phyloP scores from a whole-genome alignment of 2,888 invertebrate genomes.

The Pasiphila rectangulata region DNA sequence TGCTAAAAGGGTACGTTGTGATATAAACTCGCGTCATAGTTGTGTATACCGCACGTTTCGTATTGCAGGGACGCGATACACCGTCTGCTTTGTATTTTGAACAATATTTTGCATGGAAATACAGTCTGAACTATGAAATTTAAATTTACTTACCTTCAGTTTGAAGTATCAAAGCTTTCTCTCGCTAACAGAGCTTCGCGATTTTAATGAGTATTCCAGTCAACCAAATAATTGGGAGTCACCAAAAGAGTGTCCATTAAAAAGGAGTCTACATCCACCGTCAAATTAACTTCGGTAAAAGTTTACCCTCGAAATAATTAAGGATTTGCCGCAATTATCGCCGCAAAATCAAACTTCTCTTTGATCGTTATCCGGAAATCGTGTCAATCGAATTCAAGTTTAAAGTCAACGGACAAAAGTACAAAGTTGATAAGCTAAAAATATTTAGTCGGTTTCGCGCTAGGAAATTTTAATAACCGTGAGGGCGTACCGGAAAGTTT shows the following conservation, averaged over 20 bases:
- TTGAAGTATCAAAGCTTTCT: slow-evolving; percentile 51
- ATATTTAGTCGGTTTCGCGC: slow-evolving; percentile 51
- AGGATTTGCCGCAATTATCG: slow-evolving; percentile 80
- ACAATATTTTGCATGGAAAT: slow-evolving; percentile 44
- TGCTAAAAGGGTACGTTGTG: slow-evolving; percentile 70
- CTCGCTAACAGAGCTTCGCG: slow-evolving; percentile 49
- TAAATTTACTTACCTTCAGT: slow-evolving; percentile 24
- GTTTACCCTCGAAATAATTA: slow-evolving; percentile 81
- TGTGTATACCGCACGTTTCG: slow-evolving; percentile 38
- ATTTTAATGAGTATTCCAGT: slow-evolving; percentile 73
- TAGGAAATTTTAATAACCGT: slow-evolving; percentile 72
- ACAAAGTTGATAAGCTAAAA: slow-evolving; percentile 40
- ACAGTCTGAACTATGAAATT: slow-evolving; percentile 34
- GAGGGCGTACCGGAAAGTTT: slow-evolving; percentile 67
- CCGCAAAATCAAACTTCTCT: slow-evolving; percentile 77
- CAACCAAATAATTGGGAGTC: slow-evolving; percentile 74
- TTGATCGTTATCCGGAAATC: slow-evolving; percentile 68
- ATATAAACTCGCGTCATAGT: slow-evolving; percentile 58
- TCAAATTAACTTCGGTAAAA: slow-evolving; percentile 77
- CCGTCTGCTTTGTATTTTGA: slow-evolving; percentile 53
- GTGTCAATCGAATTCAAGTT: slow-evolving; percentile 47
- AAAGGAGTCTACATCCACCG: slow-evolving; percentile 70
- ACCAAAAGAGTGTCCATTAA: slow-evolving; percentile 78
- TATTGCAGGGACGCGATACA: slow-evolving; percentile 42
- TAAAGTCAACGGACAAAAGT: slow-evolving; percentile 44